Base-by-base conservation (phyloP, 2,888 invertebrate species). In the Euzophera pinguis region DNA sequence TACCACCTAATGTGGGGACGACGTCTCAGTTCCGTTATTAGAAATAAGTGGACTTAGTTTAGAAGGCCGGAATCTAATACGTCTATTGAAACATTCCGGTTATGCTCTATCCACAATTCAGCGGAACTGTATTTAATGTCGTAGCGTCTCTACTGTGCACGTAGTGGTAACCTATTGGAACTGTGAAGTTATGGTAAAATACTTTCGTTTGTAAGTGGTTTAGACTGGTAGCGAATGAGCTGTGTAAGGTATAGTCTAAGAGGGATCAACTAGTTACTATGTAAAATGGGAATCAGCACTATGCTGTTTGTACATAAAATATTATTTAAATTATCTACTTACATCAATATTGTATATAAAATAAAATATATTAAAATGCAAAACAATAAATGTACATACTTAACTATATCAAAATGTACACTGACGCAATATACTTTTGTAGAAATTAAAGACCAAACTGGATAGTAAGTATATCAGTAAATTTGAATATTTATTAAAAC, bases 1-100 rank as follows among this genome's bases (percentile, higher is more conserved):
- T 96, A 96, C 92, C 94, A 96, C 93, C 94, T 96, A 60, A 96
- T 96, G 96, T 96, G 96, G 96, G 95, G 96, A 93, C 95, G 95
- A 87, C 93, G 96, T 91, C 92, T 94, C 85, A 93, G 95, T 91
- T 94, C 95, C 84, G 93, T 94, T 65, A 87, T 93, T 70, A 92
- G 94, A 80, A 95, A 93, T 76, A 94, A 92, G 82, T 93, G 94
- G 93, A 92, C 92, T 77, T 94, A 92, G 62, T 63, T 39, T 55
- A 39, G 58, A 41, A 38, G 56, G 58, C 53, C 51, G 58, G 59
- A 56, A 7, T 6, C 4, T 32, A 10, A 10, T 7, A 29, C 8
- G 16, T 32, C 14, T 47, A 12, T 8, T 48, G n/a, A 37, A 17
- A 12, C 13, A 29, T 47, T 53, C 52, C 29, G 35, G 53, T 51